Conservation (phyloP, 1,140 invertebrate genomes). For the Hypothenemus hampei region DNA sequence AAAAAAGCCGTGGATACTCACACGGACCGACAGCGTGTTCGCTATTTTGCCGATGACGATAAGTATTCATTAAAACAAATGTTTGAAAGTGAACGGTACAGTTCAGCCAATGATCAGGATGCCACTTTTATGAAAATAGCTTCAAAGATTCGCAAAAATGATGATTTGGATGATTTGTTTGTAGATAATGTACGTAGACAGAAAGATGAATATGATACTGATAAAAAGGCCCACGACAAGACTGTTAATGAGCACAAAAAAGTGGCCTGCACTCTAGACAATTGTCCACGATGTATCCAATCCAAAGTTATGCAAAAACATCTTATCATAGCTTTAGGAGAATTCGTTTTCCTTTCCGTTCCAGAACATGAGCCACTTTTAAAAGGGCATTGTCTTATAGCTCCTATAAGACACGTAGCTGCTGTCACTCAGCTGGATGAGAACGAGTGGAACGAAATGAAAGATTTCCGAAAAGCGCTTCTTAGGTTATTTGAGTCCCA, state of each 20-base stretch:
- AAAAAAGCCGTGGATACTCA: constrained; percentile 70
- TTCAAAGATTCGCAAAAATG: constrained; percentile 63
- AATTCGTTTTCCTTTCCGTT: constrained; percentile 76
- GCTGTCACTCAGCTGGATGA: constrained; percentile 83
- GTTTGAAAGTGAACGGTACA: constrained; percentile 87
- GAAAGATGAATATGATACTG: constrained; percentile 56
- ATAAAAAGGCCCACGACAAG: constrained; percentile 57
- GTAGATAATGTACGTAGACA: constrained; percentile 64
- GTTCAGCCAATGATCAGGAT: constrained; percentile 75
- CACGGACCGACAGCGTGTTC: constrained; percentile 62
- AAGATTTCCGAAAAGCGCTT: constrained; percentile 69
- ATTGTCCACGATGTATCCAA: constrained; percentile 80
- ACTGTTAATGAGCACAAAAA: constrained; percentile 71
- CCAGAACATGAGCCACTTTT: constrained; percentile 74
- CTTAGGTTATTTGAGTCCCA: constrained; percentile 69
- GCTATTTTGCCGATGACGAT: constrained; percentile 90
- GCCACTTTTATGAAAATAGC: constrained; percentile 72
- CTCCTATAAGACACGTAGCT: constrained; percentile 74
- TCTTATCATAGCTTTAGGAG: constrained; percentile 77
- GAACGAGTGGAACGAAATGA: constrained; percentile 87
- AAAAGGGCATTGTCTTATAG: constrained; percentile 83
- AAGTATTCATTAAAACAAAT: constrained; percentile 80
- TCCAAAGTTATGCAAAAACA: constrained; percentile 77
- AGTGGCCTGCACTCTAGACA: constrained; percentile 65
- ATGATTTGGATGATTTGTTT: constrained; percentile 85